Conservation (phyloP, 2,113 vertebrate genomes). For the Tragelaphus imberbis region DNA sequence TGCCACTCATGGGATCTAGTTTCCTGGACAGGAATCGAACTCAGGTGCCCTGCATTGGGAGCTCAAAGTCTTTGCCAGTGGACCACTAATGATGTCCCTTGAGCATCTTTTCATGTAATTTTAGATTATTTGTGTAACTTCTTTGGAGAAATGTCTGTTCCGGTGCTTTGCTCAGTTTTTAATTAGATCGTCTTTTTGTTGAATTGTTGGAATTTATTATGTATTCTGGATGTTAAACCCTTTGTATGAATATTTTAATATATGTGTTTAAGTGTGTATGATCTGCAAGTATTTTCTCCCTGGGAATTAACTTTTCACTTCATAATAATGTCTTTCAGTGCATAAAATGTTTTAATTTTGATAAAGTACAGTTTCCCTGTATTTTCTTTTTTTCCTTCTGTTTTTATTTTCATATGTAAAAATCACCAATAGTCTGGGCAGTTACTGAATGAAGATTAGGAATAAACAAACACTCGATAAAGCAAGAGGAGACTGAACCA, state of each 20-base stretch:
- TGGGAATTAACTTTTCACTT: neutral
- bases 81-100: neutral
- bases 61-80: neutral
- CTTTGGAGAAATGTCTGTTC: neutral
- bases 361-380: neutral
- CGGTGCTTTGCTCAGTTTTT: neutral
- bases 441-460: neutral
- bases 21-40: neutral
- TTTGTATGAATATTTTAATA: neutral
- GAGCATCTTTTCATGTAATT: neutral
- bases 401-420: neutral
- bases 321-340: neutral
- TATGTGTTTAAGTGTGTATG: neutral
- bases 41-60: accelerated
- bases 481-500: neutral
- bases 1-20: neutral
- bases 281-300: neutral
- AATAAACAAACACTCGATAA: neutral
- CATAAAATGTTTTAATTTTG: neutral
- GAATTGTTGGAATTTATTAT: neutral
- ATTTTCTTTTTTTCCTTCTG: neutral
- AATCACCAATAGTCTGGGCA: neutral
- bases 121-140: neutral
- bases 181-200: neutral
- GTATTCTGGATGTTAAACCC: neutral